Evolutionary conservation across 1,140 invertebrate genomes (phyloP).

Genomic region (Drosophila setifemur): DNA sequence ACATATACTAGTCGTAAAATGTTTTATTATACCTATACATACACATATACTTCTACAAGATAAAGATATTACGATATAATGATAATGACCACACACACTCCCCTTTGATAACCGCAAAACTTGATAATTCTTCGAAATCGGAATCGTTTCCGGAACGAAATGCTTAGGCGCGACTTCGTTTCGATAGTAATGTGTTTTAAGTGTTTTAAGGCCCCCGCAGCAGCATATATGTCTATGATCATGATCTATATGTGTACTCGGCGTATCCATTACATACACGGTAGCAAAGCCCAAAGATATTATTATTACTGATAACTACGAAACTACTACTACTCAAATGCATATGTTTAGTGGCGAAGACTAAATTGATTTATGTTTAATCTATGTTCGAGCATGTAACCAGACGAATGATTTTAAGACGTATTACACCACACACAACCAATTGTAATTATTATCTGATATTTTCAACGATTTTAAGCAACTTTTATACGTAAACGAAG

Average conservation of each 20-base stretch:
- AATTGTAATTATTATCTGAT: conserved; percentile 78
- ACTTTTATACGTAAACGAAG: conserved; percentile 75
- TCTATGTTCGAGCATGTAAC: conserved; percentile 52
- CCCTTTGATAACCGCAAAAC: background rate
- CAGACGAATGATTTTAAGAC: conserved; percentile 59
- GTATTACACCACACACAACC: conserved; percentile 54
- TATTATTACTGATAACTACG: conserved; percentile 59
- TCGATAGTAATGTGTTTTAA: conserved; percentile 1
- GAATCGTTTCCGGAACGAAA: background rate
- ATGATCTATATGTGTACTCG: conserved; percentile 66
- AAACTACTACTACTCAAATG: conserved; percentile 43
- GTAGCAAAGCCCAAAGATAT: conserved; percentile 77
- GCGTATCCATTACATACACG: conserved; percentile 29
- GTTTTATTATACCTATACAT: conserved; percentile 53
- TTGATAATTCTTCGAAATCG: conserved; percentile 2
- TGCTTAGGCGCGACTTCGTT: background rate
- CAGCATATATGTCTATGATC: conserved; percentile 54
- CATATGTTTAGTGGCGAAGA: conserved; percentile 71
- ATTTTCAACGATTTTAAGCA: conserved; percentile 77
- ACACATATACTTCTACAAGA: conserved; percentile 43
- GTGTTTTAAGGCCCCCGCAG: conserved; percentile 8
- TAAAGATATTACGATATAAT: conserved; percentile 25
- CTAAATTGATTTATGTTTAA: conserved; percentile 67
- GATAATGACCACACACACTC: conserved; percentile 20
- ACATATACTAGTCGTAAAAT: conserved; percentile 50